Evolutionary conservation across 2,797 vertebrate genomes (phyloP).

Genomic region (Muscicapa comitata): DNA sequence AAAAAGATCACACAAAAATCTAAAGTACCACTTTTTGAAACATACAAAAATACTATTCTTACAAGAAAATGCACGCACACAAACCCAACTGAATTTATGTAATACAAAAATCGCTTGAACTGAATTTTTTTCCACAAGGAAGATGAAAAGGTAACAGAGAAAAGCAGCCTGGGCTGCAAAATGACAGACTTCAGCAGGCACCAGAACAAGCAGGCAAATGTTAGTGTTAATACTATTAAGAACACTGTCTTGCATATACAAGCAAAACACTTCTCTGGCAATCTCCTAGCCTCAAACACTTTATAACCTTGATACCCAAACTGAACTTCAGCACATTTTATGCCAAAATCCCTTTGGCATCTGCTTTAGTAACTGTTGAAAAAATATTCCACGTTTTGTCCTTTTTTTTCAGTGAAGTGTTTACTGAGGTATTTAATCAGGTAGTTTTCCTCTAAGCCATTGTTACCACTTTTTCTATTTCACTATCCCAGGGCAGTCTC

Average conservation of each 20-base stretch:
- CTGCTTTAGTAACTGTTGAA: neutral
- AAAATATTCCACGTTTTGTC: neutral
- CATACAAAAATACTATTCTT: neutral
- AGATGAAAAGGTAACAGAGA: neutral
- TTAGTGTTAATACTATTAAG: neutral
- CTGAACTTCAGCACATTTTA: neutral
- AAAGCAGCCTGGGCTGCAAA: neutral
- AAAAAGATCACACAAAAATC: neutral
- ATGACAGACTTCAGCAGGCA: neutral
- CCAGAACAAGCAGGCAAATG: neutral
- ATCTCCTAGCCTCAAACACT: neutral
- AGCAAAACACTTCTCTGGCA: neutral
- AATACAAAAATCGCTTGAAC: neutral
- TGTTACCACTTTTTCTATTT: neutral
- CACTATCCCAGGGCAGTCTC: neutral
- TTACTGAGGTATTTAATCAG: neutral
- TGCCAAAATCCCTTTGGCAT: neutral
- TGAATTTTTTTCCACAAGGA: neutral
- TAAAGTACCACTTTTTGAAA: neutral
- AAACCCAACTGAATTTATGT: neutral
- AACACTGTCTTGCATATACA: neutral
- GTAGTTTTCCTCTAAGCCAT: neutral
- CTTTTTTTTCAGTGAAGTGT: neutral
- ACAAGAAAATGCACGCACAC: neutral
- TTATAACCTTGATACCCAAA: conserved; percentile 5